phyloP scores from a whole-genome alignment of 2,797 vertebrate species.

The Acipenser transmontanus region DNA sequence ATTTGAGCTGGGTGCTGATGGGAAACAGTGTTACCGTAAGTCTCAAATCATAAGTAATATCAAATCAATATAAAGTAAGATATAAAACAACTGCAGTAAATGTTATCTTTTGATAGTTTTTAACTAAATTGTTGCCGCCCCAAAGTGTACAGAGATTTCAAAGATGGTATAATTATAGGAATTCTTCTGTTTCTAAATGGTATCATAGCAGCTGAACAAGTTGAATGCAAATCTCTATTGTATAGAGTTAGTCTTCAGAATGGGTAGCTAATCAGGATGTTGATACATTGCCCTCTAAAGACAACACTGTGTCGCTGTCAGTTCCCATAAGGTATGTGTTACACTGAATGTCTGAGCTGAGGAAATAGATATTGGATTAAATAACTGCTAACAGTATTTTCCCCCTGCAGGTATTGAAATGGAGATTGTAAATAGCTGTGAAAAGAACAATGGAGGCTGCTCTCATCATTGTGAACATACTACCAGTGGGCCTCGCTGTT shows the following conservation, averaged over 20 bases:
- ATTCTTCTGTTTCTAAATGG: background rate
- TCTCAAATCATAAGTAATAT: slow-evolving; percentile 19
- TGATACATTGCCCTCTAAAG: too few species aligned
- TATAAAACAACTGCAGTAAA: too few species aligned
- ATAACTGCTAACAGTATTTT: background rate
- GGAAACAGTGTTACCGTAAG: slow-evolving; percentile 80
- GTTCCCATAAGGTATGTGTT: too few species aligned
- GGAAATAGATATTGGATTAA: too few species aligned
- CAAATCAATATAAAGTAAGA: too few species aligned
- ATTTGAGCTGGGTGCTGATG: slow-evolving; percentile 75
- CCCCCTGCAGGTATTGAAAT: slow-evolving; percentile 73
- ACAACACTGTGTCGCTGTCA: too few species aligned
- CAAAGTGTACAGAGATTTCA: background rate
- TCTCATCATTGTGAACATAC: slow-evolving; percentile 71
- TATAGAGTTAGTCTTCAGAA: background rate
- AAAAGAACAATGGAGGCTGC: slow-evolving; percentile 77
- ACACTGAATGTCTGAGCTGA: too few species aligned
- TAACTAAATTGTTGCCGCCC: too few species aligned
- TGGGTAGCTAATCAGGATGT: background rate
- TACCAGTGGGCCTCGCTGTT: slow-evolving; percentile 62
- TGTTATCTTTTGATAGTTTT: too few species aligned
- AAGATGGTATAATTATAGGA: background rate
- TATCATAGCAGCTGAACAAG: background rate
- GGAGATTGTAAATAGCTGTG: slow-evolving; percentile 85
- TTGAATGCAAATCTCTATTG: background rate